Percentiles rank a stretch among this genome's conserved stretches.
Conservation (phyloP, 2,113 vertebrate species). For the Rhegmatorhina hoffmannsi region DNA sequence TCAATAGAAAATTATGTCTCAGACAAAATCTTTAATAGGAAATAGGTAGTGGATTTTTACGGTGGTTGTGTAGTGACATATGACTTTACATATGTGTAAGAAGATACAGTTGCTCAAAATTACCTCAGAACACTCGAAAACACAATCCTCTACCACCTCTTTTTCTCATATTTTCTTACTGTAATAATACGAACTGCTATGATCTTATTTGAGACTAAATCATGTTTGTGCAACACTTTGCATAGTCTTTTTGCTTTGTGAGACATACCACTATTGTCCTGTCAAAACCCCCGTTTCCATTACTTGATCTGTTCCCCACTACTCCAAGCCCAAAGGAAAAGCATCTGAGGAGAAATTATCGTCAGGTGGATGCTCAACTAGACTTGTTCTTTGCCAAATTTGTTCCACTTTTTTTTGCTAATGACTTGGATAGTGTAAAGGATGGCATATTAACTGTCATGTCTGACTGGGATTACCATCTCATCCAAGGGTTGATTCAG, state of each 20-base stretch:
- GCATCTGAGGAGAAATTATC: not conserved
- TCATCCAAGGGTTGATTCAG: not conserved
- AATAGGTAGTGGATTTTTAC: not conserved
- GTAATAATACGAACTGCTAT: not conserved
- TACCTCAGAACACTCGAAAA: not conserved
- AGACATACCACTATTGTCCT: not conserved
- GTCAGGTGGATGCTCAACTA: not conserved
- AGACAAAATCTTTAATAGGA: not conserved
- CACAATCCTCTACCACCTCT: not conserved
- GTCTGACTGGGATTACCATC: not conserved
- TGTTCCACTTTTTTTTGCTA: not conserved
- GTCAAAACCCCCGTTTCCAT: not conserved
- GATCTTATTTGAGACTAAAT: not conserved
- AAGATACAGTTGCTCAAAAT: not conserved
- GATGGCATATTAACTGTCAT: not conserved
- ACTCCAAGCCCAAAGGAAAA: not conserved
- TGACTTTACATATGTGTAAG: fast-evolving
- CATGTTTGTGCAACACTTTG: not conserved
- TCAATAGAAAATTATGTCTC: not conserved
- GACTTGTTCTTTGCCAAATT: not conserved
- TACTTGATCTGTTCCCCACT: not conserved
- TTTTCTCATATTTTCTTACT: not conserved
- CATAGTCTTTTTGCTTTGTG: not conserved
- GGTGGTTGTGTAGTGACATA: not conserved
- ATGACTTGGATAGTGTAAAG: not conserved